Base-by-base conservation (phyloP, 2,113 vertebrate species). In the Dipodomys ordii region DNA sequence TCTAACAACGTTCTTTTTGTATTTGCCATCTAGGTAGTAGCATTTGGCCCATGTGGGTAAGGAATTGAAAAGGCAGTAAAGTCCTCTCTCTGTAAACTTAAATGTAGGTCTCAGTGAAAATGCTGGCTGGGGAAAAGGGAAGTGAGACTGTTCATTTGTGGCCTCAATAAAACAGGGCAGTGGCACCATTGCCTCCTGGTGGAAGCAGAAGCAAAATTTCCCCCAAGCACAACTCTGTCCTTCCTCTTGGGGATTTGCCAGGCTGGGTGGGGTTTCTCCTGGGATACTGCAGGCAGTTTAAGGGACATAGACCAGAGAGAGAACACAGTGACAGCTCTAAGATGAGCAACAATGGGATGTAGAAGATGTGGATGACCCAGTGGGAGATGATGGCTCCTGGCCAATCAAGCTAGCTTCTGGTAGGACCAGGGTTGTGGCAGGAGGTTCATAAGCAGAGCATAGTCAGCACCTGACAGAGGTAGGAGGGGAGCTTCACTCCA, bases 171-270 rank as follows among this genome's bases (percentile, higher is more conserved):
- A 76, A 25, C 27, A 39, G 68, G 73, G 57, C 39, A 39, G 30
- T 23, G 16, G 35, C 32, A 64, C 35, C 53, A 13, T 0, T 39
- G 11, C 23, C 13, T 39, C 44, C 57, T 78, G 9, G 2, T 57
- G 77, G 44, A 39, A 7, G 11, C 27, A n/a, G 44, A 39, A 9
- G 11, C 27, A n/a, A 1, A 18, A 13, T n/a, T 80, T 85, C 35
- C 71, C 71, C 62, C 35, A 35, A 30, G 1, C 8, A 3, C 0
- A 0, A 77, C 30, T 39, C 20, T 2, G 0, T 35, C 2, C 20
- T 91, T 67, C 49, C 71, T 77, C 60, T 69, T 20, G 32, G 88
- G 60, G n/a, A 15, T 0, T 12, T 72, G 35, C 71, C 69, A 46
- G 11, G 20, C 84, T 53, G 6, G n/a, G 20, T 0, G 0, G 7